Base-by-base conservation (phyloP, 2,797 vertebrate species). In the Chrosomus eos region DNA sequence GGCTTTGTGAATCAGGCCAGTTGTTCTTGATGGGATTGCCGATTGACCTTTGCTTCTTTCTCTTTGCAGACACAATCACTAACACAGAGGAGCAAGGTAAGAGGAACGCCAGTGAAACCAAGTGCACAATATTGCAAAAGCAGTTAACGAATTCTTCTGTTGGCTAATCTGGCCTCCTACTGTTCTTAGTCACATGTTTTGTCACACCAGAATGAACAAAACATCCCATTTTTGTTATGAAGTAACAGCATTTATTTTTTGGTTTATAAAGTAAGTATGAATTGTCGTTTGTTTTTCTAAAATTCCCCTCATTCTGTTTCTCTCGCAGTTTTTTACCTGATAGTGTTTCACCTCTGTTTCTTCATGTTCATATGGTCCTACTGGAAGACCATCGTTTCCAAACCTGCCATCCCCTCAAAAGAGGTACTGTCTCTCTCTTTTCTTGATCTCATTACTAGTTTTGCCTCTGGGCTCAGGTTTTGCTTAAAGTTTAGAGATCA, bases 281-380 rank as follows among this genome's bases (percentile, higher is more conserved):
- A 11, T 28, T 14, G 7, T 36, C 4, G 33, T 40, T 45, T 75
- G 26, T 55, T 18, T 36, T 3, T 26, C 60, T 76, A 38, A 62
- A 81, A 55, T 75, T 18, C 67, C n/a, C 23, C 16, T 23, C 80
- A 7, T 87, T 51, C 28, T 91, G 92, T 93, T 93, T 78, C 66
- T 67, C 85, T 80, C 93, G 91, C 96, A 98, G 98, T 96, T 95
- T 93, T 97, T 93, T 99, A 98, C 94, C 95, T 99, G 95, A 94
- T 98, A 91, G 90, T 98, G 92, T 99, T 99, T 92, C 98, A 99
- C 92, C 91, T 97, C 90, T 96, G 93, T 90, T 95, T 99, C 93
- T 72, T 95, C 92, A 96, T 99, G 96, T 99, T 99, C 92, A 92
- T 98, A 78, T 99, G 98, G 98, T 97, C 98, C 38, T 99, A 99